Evolutionary conservation across 1,140 invertebrate genomes (phyloP).

Genomic region (Neodiprion lecontei): DNA sequence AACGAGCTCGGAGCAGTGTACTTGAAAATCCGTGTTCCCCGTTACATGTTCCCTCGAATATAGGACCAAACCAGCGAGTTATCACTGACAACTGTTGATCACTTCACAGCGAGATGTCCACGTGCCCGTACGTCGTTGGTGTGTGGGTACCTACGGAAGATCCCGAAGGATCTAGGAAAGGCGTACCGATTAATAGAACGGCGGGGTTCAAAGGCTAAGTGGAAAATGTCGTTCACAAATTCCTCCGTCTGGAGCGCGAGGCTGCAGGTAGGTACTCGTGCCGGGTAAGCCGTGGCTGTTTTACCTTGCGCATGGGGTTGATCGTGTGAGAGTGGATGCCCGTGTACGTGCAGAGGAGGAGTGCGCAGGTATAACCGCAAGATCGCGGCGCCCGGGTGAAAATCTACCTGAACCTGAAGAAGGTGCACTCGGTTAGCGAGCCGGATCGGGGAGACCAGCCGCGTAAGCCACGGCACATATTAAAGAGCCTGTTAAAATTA

Average conservation of each 20-base stretch:
- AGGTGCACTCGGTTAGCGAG: not conserved
- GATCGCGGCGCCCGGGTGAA: not conserved
- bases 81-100: too few relatives aligned
- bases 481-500: conserved; percentile 57
- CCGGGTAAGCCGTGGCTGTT: not conserved
- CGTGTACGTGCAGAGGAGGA: not conserved
- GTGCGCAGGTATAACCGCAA: too few relatives aligned
- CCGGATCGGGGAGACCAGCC: conserved; percentile 32
- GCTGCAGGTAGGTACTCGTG: not conserved
- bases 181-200: conserved; percentile 21
- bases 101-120: too few relatives aligned
- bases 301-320: not conserved
- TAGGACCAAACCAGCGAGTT: too few relatives aligned
- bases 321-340: not conserved
- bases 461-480: conserved; percentile 53
- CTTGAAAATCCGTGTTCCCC: too few relatives aligned
- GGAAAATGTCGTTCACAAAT: conserved; percentile 41
- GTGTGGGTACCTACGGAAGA: too few relatives aligned
- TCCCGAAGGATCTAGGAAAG: not conserved
- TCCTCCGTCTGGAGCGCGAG: conserved; percentile 3
- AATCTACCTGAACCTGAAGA: not conserved
- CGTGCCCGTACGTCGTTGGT: too few relatives aligned
- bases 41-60: too few relatives aligned
- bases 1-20: too few relatives aligned
- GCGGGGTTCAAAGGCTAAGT: conserved; percentile 40